A percentile compares a stretch with the other conserved stretches of the same genome.
These are phyloP conservation scores for Sesamia inferens DNA, from an alignment of 2,888 invertebrate species.

Conservation along the genomic window DNA sequence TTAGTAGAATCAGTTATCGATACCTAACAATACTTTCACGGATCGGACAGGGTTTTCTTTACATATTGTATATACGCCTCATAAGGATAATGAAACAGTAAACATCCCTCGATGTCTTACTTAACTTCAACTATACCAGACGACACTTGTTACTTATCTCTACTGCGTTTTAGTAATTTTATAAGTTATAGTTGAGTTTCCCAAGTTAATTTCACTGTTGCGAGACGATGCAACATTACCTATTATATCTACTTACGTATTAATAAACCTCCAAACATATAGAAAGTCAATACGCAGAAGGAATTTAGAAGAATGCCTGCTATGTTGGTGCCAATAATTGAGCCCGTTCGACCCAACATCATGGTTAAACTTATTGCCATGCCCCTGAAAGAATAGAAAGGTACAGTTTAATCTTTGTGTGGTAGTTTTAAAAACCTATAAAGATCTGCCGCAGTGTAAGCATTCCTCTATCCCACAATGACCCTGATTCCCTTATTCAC, in stretches of 20 bases:
- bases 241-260: slow-evolving; percentile 79
- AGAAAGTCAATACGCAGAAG: slow-evolving; percentile 91
- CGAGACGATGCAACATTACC: background rate
- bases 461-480: no score
- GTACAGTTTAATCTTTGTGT: background rate
- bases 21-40: no score
- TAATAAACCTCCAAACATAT: slow-evolving; percentile 88
- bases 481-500: no score
- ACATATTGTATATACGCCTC: no score
- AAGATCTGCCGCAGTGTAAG: no score
- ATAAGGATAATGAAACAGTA: background rate
- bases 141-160: background rate
- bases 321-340: slow-evolving; percentile 90
- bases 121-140: background rate
- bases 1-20: no score
- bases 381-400: slow-evolving; percentile 81
- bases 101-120: background rate
- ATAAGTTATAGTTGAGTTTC: background rate
- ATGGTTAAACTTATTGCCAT: slow-evolving; percentile 91
- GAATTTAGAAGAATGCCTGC: slow-evolving; percentile 91
- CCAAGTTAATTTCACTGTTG: no score
- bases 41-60: no score
- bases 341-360: slow-evolving; percentile 91
- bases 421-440: no score
- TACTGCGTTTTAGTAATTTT: background rate